Evolutionary conservation across 2,113 vertebrate genomes (phyloP), one percentile per base, ranked within the genome.

Genomic region (Urocolius indicus): DNA sequence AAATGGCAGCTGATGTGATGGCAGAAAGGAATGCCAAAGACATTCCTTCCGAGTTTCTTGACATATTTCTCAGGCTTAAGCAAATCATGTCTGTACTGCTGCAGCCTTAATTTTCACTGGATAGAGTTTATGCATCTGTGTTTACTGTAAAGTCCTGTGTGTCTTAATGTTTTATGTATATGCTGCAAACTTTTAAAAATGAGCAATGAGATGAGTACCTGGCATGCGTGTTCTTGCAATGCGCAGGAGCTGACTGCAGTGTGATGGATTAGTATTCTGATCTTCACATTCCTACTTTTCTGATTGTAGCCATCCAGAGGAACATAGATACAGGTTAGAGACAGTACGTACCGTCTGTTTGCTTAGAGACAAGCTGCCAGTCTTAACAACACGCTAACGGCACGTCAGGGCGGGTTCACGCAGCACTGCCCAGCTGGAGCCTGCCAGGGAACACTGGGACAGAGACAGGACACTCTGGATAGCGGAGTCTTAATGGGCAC

Each of bases 291-390:
- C 96, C 94, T 95, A 58, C 96, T 97, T 97, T 97, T 96, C 80
- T 97, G 94, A 96, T 96, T 97, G 94, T 97, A 97, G 96, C 96
- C 90, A 90, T 97, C 95, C 96, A 92, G 95, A 97, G 96, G 96
- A 97, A 84, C 94, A 94, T 96, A 97, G 96, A 97, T 96, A 94
- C 96, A 97, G 96, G 95, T 97, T 97, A 97, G 96, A 96, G 94
- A 93, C 92, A 96, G 96, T 48, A 58, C 81, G 88, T 96, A 51
- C 88, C 29, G 0, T 96, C 73, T 90, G 86, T 97, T 95, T 96
- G 95, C 95, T 93, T 96, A 96, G 95, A 96, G 86, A 91, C 1
- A 7, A 95, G 92, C 94, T 96, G 92, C 88, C 93, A 92, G 83
- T 87, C 86, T 95, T 95, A 88, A 96, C 83, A 90, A 86, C 89